Conservation (phyloP, 1,140 invertebrate genomes). For the Drosophila pruinosa region DNA sequence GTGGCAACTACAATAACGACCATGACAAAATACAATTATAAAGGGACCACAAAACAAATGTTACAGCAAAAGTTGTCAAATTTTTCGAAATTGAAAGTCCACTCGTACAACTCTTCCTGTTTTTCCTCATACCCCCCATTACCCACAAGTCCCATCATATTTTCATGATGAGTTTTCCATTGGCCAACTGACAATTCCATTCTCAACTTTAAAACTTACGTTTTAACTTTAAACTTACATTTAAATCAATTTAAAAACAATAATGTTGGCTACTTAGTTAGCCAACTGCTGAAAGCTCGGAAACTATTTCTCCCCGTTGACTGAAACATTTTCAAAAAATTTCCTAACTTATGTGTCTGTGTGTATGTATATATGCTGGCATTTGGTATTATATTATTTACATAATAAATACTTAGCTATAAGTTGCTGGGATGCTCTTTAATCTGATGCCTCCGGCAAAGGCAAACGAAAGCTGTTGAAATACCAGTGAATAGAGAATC, state of each 20-base stretch:
- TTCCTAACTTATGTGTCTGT: conserved; percentile 26
- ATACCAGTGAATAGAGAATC: background rate
- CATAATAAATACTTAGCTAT: conserved; percentile 76
- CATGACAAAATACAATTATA: conserved; percentile 42
- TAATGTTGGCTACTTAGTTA: conserved; percentile 34
- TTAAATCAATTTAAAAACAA: conserved; percentile 48
- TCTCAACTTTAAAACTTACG: conserved; percentile 3
- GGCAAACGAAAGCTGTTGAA: conserved; percentile 20
- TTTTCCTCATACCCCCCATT: background rate
- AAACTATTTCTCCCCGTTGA: conserved; percentile 53
- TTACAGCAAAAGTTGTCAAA: conserved; percentile 24
- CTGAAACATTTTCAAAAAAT: conserved; percentile 54
- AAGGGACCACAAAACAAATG: conserved; percentile 32
- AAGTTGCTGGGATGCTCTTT: conserved; percentile 70
- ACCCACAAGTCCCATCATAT: background rate
- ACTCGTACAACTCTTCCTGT: too few species aligned
- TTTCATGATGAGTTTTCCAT: conserved; percentile 13
- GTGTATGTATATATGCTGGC: conserved; percentile 13
- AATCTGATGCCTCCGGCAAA: conserved; percentile 55
- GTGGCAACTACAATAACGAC: conserved; percentile 27
- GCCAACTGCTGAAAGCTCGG: conserved; percentile 24
- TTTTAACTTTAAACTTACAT: conserved; percentile 52
- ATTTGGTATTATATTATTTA: conserved; percentile 72
- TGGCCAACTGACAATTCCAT: conserved; percentile 5
- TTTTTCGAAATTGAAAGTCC: conserved; percentile 6